Evolutionary conservation across 2,888 invertebrate genomes (phyloP).

Genomic region (Torymus auratus): DNA sequence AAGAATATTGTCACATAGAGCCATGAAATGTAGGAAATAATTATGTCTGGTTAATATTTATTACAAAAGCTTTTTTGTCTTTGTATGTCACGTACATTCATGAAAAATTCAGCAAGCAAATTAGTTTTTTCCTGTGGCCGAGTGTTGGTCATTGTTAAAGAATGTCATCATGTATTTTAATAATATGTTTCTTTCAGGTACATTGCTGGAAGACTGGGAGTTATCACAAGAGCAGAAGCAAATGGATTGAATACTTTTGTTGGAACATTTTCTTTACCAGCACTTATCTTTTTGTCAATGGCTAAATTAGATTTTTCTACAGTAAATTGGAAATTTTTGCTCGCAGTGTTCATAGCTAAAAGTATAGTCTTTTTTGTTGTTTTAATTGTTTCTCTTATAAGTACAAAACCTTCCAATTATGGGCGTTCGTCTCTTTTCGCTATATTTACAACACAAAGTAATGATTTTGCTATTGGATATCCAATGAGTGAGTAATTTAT

Average conservation of each 20-base stretch:
- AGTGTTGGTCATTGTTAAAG: neutral
- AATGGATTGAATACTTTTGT: conserved; percentile 95
- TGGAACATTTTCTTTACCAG: conserved; percentile 94
- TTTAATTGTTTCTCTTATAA: conserved; percentile 85
- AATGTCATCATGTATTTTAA: neutral
- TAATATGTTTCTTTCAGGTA: conserved; percentile 80
- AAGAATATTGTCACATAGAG: too few relatives aligned
- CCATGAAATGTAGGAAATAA: too few relatives aligned
- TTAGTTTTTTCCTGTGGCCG: too few relatives aligned
- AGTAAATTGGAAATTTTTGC: conserved; percentile 95
- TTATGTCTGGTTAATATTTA: too few relatives aligned
- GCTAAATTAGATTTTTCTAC: conserved; percentile 88
- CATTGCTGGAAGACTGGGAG: conserved; percentile 88
- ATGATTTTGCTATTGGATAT: conserved; percentile 97
- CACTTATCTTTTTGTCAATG: conserved; percentile 92
- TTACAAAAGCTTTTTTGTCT: too few relatives aligned
- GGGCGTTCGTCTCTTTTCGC: conserved; percentile 94
- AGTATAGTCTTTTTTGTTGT: conserved; percentile 90
- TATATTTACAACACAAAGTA: conserved; percentile 97
- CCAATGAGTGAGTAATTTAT: conserved; percentile 87
- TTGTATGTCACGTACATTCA: too few relatives aligned
- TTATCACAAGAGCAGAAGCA: conserved; percentile 89
- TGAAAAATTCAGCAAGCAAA: too few relatives aligned
- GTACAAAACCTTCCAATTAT: conserved; percentile 88
- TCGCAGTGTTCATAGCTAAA: conserved; percentile 91